Conservation (phyloP, 1,140 invertebrate genomes). For the Orussus abietinus region DNA sequence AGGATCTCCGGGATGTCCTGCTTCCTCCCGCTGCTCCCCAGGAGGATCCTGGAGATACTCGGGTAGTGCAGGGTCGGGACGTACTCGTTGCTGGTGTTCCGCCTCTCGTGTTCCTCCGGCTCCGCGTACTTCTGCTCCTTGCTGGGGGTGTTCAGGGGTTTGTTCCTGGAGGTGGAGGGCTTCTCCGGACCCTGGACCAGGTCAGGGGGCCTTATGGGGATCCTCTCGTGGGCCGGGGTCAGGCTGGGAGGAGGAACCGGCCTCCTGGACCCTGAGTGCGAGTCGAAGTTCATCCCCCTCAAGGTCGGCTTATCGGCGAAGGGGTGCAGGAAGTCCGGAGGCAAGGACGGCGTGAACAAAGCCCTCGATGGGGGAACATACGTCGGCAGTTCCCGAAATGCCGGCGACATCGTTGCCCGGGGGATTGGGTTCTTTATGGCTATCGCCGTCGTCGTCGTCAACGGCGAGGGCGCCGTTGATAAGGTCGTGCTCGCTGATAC, state of each 20-base stretch:
- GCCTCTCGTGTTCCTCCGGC: conserved; percentile 29
- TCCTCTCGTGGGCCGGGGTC: conserved; percentile 72
- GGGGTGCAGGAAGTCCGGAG: conserved; percentile 73
- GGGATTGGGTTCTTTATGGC: conserved; percentile 32
- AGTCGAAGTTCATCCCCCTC: conserved; percentile 64
- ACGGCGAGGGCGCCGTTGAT: conserved; percentile 60
- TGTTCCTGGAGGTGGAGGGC: conserved; percentile 58
- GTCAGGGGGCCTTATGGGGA: conserved; percentile 69
- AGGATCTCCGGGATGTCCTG: conserved; percentile 74
- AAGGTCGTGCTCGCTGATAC: conserved; percentile 52
- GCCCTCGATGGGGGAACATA: conserved; percentile 74
- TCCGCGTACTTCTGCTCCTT: conserved; percentile 43
- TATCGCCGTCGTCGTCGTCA: conserved; percentile 56
- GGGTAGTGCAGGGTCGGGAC: conserved; percentile 62
- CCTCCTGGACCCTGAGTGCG: conserved; percentile 60
- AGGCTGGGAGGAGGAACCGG: conserved; percentile 72
- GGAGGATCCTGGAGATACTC: conserved; percentile 74
- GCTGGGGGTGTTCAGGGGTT: conserved; percentile 61
- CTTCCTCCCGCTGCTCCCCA: conserved; percentile 74
- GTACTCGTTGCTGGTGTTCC: conserved; percentile 55
- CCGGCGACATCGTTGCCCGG: conserved; percentile 39
- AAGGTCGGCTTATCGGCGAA: conserved; percentile 80
- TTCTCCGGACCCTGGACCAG: conserved; percentile 50
- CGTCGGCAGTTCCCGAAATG: conserved; percentile 63
- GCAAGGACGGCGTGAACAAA: conserved; percentile 74